These are phyloP conservation scores for Dione vanillae DNA, from an alignment of 2,888 invertebrate genomes.

Conservation along the genomic window DNA sequence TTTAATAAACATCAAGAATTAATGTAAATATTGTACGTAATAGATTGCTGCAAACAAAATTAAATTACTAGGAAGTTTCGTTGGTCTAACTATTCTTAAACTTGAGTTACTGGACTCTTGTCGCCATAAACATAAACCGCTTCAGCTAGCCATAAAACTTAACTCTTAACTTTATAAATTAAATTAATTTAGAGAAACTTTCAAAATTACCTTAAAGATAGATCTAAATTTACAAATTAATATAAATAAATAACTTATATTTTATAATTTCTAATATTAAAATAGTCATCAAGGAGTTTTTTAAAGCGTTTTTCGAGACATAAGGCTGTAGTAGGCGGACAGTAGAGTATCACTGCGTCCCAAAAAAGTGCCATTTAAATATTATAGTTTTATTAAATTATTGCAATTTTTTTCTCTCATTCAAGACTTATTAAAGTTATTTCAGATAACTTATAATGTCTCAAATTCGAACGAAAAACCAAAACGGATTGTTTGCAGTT, in stretches of 20 bases:
- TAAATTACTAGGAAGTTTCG: constrained; percentile 11
- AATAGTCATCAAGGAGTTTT: too few species aligned
- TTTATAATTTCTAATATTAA: not conserved
- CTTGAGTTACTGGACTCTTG: constrained; percentile 12
- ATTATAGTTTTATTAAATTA: too few species aligned
- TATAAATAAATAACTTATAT: not conserved
- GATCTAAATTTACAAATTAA: not conserved
- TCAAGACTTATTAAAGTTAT: too few species aligned
- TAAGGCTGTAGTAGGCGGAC: too few species aligned
- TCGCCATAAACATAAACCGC: not conserved
- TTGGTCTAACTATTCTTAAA: not conserved
- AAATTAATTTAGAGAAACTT: not conserved
- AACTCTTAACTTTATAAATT: constrained; percentile 15
- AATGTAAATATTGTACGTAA: not conserved
- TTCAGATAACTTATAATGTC: too few species aligned
- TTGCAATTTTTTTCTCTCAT: too few species aligned
- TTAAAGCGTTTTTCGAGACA: too few species aligned
- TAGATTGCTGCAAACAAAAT: not conserved
- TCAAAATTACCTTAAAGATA: not conserved
- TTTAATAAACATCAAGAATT: too few species aligned
- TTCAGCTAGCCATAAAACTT: constrained; percentile 7
- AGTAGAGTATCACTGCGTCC: too few species aligned
- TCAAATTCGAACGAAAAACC: too few species aligned
- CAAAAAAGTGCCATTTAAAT: too few species aligned
- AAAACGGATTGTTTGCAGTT: too few species aligned